Percentiles rank a stretch among this genome's conserved stretches.
phyloP scores from a whole-genome alignment of 2,797 vertebrate genomes.

The Siniperca undulata region DNA sequence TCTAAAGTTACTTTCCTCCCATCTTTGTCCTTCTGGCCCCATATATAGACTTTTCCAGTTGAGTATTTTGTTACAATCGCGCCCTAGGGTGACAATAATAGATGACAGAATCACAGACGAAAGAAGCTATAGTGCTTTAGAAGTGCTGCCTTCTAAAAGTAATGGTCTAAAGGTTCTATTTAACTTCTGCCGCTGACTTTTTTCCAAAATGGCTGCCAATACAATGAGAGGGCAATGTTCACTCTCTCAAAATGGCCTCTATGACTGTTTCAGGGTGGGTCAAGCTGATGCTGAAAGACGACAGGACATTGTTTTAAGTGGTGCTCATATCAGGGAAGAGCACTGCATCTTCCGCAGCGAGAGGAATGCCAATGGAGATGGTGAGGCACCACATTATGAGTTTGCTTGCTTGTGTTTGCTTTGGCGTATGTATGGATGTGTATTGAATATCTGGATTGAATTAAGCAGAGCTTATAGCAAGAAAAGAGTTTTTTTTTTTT shows the following conservation, averaged over 20 bases:
- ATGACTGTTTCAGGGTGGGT: constrained; percentile 90
- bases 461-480: neutral
- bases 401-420: constrained; percentile 12
- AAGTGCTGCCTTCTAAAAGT: constrained; percentile 16
- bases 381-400: constrained; percentile 79
- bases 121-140: constrained; percentile 24
- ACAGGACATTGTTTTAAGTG: constrained; percentile 98
- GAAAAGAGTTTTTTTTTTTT: neutral
- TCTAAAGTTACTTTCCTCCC: constrained; percentile 42
- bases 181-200: constrained; percentile 25
- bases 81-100: constrained; percentile 6
- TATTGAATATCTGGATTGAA: neutral
- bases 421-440: neutral
- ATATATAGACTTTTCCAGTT: constrained; percentile 26
- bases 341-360: constrained; percentile 98
- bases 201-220: constrained; percentile 41
- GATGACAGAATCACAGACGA: constrained; percentile 19
- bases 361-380: constrained; percentile 91
- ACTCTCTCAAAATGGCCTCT: constrained; percentile 56
- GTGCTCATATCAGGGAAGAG: constrained; percentile 97
- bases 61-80: constrained; percentile 47
- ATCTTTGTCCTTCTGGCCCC: constrained; percentile 35
- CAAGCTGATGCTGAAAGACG: constrained; percentile 95
- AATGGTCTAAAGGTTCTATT: constrained; percentile 20
- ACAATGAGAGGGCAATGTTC: constrained; percentile 12